Evolutionary conservation across 2,113 vertebrate genomes (phyloP), one percentile per base, ranked within the genome.

Genomic region (Perognathus longimembris): DNA sequence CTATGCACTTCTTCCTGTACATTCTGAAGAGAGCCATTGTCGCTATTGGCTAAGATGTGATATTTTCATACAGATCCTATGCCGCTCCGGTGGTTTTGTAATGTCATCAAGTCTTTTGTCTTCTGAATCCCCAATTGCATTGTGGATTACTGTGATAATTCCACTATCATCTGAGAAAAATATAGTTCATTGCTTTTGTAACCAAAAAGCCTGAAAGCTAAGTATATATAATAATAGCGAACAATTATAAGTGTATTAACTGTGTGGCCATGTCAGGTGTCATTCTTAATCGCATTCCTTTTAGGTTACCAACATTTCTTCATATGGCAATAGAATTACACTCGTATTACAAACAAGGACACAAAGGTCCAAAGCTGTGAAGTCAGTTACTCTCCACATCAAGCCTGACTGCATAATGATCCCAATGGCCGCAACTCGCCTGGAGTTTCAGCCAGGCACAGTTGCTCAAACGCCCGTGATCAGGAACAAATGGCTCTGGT

Each of bases 391-490:
- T 69, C 70, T 63, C 85, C 67, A 61, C 3, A 6, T 36, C 7
- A 32, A 5, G 32, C 54, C 50, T 18, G 32, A 7, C n/a, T n/a
- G n/a, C 24, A 15, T 17, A 20, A 24, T 14, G 40, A 28, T 26
- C 26, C 24, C 11, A 57, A 12, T 6, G 20, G n/a, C 28, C 32
- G 0, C 3, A 3, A 0, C 10, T 1, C 26, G 57, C 42, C 11
- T 10, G 40, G 38, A 38, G 7, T 22, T 22, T 6, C 28, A 8
- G 8, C 6, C 5, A 5, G 5, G 1, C 22, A 5, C 1, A 26
- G 36, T 11, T 30, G 15, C 5, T 26, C n/a, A 34, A 4, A 7
- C 2, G 14, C 38, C 9, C 24, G 1, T 5, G 4, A 30, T 42
- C 0, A 50, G 24, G 18, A 75, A 34, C 50, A 54, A 54, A 54